Conservation (phyloP, 2,113 vertebrate species). For the Alligator sinensis region DNA sequence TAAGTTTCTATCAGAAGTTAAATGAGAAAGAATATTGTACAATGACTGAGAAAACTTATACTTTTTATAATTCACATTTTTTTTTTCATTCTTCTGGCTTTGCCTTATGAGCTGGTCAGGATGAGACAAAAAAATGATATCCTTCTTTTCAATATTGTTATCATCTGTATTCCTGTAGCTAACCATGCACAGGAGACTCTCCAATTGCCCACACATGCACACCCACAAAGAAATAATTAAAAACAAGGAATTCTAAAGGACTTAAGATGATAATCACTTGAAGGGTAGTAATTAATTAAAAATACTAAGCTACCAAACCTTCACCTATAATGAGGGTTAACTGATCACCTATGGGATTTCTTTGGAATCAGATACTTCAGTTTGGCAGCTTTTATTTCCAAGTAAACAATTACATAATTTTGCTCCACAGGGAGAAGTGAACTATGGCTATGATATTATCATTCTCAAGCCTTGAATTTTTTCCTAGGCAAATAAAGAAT, state of each 20-base stretch:
- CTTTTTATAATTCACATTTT: background rate
- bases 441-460: background rate
- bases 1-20: background rate
- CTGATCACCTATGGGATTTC: background rate
- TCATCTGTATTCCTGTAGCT: background rate
- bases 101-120: background rate
- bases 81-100: background rate
- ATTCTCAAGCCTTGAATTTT: background rate
- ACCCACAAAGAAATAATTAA: background rate
- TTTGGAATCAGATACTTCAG: background rate
- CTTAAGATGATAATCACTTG: background rate
- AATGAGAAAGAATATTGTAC: background rate
- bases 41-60: background rate
- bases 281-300: background rate
- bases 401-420: background rate
- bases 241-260: background rate
- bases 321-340: background rate
- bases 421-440: background rate
- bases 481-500: conserved; percentile 17
- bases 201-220: background rate
- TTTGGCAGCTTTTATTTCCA: background rate
- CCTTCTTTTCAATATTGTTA: background rate
- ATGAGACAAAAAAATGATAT: background rate
- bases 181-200: background rate
- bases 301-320: background rate